phyloP scores from a whole-genome alignment of 2,888 invertebrate genomes.

The Endotricha flammealis region DNA sequence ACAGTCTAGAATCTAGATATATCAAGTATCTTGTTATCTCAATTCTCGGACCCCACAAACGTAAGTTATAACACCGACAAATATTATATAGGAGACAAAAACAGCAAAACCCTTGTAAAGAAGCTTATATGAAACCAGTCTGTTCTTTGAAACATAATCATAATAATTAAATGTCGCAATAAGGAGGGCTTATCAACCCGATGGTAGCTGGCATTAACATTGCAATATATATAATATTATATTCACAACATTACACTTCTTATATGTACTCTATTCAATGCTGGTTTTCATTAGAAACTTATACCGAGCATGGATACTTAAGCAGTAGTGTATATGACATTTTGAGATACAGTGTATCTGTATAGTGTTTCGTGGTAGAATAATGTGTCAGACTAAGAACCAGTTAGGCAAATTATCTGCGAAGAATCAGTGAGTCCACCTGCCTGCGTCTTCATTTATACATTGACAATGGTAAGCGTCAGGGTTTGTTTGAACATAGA shows the following conservation, averaged over 20 bases:
- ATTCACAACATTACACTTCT: too few relatives aligned
- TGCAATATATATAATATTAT: too few relatives aligned
- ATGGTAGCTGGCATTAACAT: conserved; percentile 35
- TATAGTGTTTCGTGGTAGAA: conserved; percentile 22
- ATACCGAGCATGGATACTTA: too few relatives aligned
- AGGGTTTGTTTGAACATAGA: conserved; percentile 12
- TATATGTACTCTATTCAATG: too few relatives aligned
- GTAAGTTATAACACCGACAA: conserved; percentile 1
- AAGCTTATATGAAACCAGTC: conserved; percentile 27
- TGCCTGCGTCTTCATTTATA: conserved; percentile 51
- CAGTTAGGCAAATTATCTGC: conserved; percentile 73
- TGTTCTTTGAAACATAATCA: conserved; percentile 54
- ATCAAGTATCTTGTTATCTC: conserved; percentile 5
- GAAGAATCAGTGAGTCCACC: conserved; percentile 66
- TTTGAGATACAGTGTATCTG: conserved; percentile 15
- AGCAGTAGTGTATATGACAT: too few relatives aligned
- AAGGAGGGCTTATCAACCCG: conserved; percentile 51
- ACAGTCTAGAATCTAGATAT: too few relatives aligned
- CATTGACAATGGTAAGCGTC: conserved; percentile 28
- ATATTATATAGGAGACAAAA: conserved; percentile 2
- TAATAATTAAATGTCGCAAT: conserved; percentile 66
- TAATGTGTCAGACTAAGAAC: conserved; percentile 58
- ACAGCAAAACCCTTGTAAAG: conserved; percentile 21
- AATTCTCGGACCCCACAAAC: conserved; percentile 3
- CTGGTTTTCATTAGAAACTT: too few relatives aligned